Percentiles rank a stretch among this genome's conserved stretches.
Evolutionary conservation across 2,888 invertebrate genomes (phyloP).

Genomic region (Standfussiana lucernea): DNA sequence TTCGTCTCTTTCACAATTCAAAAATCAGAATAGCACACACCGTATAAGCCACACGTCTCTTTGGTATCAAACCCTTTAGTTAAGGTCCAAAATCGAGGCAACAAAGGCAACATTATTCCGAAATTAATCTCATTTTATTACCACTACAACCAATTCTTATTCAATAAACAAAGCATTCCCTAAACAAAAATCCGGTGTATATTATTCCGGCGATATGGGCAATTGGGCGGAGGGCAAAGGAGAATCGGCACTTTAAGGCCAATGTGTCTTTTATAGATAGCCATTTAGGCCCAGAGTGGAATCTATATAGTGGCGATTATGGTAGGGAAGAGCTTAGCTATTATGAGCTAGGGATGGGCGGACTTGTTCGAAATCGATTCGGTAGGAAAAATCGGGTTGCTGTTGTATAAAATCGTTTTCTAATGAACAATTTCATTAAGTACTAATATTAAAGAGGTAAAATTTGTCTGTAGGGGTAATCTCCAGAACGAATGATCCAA

Average conservation of each 20-base stretch:
- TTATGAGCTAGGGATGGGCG: constrained; percentile 49
- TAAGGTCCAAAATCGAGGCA: neutral
- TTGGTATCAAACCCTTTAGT: neutral
- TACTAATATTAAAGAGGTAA: too few species aligned
- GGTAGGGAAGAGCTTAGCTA: constrained; percentile 51
- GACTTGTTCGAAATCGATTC: constrained; percentile 20
- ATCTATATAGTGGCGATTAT: constrained; percentile 63
- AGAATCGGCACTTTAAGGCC: constrained; percentile 53
- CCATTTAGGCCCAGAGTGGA: constrained; percentile 59
- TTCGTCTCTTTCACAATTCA: neutral
- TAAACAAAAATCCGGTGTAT: constrained; percentile 38
- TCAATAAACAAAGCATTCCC: constrained; percentile 39
- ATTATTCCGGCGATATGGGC: constrained; percentile 40
- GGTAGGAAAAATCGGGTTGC: neutral
- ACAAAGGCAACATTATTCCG: neutral
- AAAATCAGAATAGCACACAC: neutral
- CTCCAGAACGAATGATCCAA: too few species aligned
- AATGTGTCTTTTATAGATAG: constrained; percentile 66
- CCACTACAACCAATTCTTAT: neutral
- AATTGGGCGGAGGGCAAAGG: constrained; percentile 30
- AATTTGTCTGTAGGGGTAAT: too few species aligned
- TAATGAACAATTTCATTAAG: neutral
- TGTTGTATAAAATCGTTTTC: neutral
- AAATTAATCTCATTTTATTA: constrained; percentile 40
- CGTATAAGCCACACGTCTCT: neutral